These are phyloP conservation scores for Microctonus aethiopoides DNA, from an alignment of 2,888 invertebrate species.

Conservation along the genomic window DNA sequence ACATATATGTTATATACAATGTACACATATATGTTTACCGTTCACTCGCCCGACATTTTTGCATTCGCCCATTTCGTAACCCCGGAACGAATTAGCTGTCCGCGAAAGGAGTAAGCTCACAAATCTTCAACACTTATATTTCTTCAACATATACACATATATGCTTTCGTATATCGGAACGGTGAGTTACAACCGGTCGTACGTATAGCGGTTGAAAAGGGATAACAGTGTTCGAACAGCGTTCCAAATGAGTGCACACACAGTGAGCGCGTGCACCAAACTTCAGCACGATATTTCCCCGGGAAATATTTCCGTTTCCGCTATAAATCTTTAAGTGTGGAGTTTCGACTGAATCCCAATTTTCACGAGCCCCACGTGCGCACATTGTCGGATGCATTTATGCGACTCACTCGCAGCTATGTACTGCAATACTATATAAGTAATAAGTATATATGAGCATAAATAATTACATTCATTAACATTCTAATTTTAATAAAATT, in stretches of 20 bases:
- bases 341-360: slow-evolving; percentile 52
- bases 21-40: background rate
- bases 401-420: slow-evolving; percentile 33
- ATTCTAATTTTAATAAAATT: background rate
- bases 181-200: background rate
- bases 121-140: slow-evolving; percentile 53
- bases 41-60: slow-evolving; percentile 10
- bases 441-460: no score
- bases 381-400: slow-evolving; percentile 52
- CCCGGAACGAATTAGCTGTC: slow-evolving; percentile 44
- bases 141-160: slow-evolving; percentile 16
- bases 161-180: background rate
- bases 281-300: slow-evolving; percentile 54
- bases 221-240: slow-evolving; percentile 54
- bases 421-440: no score
- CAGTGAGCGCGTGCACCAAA: slow-evolving; percentile 37
- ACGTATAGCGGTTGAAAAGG: background rate
- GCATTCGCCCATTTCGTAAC: slow-evolving; percentile 17
- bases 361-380: slow-evolving; percentile 45
- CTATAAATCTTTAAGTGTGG: slow-evolving; percentile 56
- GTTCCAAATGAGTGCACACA: slow-evolving; percentile 57
- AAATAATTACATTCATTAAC: no score
- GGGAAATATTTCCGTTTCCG: slow-evolving; percentile 60
- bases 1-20: background rate
- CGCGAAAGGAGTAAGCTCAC: slow-evolving; percentile 49